These are phyloP conservation scores for Andrena minutula DNA, from an alignment of 2,888 invertebrate genomes.

Conservation along the genomic window DNA sequence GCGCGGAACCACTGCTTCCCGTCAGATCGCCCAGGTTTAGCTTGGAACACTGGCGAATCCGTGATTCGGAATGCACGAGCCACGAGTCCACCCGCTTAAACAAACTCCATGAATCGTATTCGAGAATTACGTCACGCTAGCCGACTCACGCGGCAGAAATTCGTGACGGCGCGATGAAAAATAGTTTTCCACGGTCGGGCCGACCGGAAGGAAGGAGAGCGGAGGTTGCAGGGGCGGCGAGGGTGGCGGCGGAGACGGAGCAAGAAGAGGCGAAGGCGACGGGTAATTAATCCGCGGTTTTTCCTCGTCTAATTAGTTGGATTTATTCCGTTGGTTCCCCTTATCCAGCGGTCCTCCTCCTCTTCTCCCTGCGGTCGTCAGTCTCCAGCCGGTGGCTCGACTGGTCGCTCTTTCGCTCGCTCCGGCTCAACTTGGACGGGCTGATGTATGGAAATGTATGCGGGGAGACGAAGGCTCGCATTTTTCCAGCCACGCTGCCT, in stretches of 20 bases:
- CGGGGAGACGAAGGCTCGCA: constrained; percentile 84
- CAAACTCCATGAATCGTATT: not conserved
- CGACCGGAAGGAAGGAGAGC: constrained; percentile 61
- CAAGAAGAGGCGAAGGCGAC: constrained; percentile 75
- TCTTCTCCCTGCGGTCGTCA: constrained; percentile 62
- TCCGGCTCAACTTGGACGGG: constrained; percentile 73
- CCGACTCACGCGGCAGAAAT: constrained; percentile 11
- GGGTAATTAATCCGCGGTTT: constrained; percentile 85
- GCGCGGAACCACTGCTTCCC: too few species aligned
- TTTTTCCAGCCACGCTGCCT: constrained; percentile 83
- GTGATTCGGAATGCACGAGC: too few species aligned
- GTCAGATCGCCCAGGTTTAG: too few species aligned
- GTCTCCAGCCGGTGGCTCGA: constrained; percentile 61
- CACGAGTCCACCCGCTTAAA: not conserved
- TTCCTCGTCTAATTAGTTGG: constrained; percentile 84
- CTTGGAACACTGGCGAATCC: too few species aligned
- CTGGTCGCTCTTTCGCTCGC: constrained; percentile 54
- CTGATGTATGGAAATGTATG: constrained; percentile 86
- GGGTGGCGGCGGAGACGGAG: constrained; percentile 23
- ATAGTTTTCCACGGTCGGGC: constrained; percentile 69
- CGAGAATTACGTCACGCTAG: not conserved
- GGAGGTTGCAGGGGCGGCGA: constrained; percentile 33
- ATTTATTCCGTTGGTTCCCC: constrained; percentile 84
- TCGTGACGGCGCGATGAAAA: constrained; percentile 65
- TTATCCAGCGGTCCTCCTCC: constrained; percentile 74